phyloP scores from a whole-genome alignment of 2,113 vertebrate genomes.

The Notiomystis cincta region DNA sequence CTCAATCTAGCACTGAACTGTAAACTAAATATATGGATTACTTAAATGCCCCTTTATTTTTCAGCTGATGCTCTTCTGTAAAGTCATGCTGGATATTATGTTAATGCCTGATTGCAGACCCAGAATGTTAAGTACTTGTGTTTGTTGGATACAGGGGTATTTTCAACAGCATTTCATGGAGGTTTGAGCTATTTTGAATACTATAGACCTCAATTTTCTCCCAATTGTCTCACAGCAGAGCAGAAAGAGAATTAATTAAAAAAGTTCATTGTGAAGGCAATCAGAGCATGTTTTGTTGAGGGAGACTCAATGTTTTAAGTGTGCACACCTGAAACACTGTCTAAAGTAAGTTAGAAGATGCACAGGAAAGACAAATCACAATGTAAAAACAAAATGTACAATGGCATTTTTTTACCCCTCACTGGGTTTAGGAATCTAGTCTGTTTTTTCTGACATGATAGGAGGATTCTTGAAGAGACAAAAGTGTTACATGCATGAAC shows the following conservation, averaged over 20 bases:
- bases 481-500: background rate
- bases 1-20: background rate
- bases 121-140: background rate
- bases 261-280: background rate
- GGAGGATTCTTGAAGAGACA: background rate
- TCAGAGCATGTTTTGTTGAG: background rate
- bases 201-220: background rate
- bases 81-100: background rate
- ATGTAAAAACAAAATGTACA: background rate
- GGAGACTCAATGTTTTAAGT: background rate
- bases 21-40: background rate
- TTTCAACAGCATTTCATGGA: background rate
- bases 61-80: background rate
- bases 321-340: background rate
- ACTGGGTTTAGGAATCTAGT: background rate
- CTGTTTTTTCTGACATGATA: background rate
- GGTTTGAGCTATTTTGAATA: background rate
- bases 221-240: background rate
- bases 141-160: background rate
- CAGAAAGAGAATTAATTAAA: background rate
- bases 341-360: background rate
- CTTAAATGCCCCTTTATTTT: background rate
- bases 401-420: background rate
- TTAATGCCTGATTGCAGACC: background rate
- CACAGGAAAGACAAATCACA: background rate